phyloP scores from a whole-genome alignment of 2,888 invertebrate genomes.

The Altica lythri region DNA sequence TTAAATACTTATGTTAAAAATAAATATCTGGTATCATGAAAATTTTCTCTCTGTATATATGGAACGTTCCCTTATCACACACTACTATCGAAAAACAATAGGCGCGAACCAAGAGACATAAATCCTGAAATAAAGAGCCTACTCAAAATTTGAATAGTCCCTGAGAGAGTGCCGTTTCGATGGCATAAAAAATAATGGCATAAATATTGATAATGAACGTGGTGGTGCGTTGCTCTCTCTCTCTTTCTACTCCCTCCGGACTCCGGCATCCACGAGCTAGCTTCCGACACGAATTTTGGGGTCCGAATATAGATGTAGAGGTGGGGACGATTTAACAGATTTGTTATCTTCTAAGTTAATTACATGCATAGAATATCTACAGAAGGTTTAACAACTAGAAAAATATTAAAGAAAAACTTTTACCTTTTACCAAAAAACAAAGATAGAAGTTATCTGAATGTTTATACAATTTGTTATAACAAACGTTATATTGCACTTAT shows the following conservation, averaged over 20 bases:
- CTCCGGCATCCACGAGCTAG: constrained; percentile 10
- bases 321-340: constrained; percentile 3
- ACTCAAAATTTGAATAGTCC: constrained; percentile 34
- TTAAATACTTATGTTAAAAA: too few relatives aligned
- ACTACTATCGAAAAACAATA: constrained; percentile 27
- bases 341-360: too few relatives aligned
- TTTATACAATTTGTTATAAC: too few relatives aligned
- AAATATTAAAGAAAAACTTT: too few relatives aligned
- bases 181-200: constrained; percentile 34
- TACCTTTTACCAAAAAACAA: too few relatives aligned
- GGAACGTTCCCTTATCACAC: too few relatives aligned
- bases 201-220: constrained; percentile 40
- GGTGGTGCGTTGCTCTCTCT: constrained; percentile 31
- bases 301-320: constrained; percentile 15
- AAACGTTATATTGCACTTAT: too few relatives aligned
- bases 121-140: constrained; percentile 31
- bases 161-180: constrained; percentile 31
- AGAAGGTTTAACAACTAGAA: too few relatives aligned
- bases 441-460: too few relatives aligned
- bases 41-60: too few relatives aligned
- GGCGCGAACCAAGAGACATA: constrained; percentile 17
- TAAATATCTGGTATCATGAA: too few relatives aligned
- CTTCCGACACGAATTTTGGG: constrained; percentile 16
- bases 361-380: too few relatives aligned
- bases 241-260: constrained; percentile 19